Base-by-base conservation (phyloP, 2,888 invertebrate species). In the Chrysomela aeneicollis region DNA sequence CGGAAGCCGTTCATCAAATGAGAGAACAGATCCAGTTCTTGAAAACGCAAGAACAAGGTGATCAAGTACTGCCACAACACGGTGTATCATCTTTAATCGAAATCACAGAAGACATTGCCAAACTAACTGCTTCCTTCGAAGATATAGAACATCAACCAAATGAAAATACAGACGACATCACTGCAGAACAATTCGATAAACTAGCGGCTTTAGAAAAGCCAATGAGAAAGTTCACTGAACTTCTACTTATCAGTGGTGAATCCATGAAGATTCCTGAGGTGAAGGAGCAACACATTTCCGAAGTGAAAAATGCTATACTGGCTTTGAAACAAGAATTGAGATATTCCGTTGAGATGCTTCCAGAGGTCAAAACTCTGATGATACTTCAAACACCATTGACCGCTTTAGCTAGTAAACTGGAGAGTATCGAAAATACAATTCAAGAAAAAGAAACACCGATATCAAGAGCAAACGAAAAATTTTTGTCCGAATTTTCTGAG, bases 191-290 rank as follows among this genome's bases (percentile, higher is more conserved):
- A 19, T 22, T 21, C 4, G 26, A 58, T 21, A 37, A 49, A 32
- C 12, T 67, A 0, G 21, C 15, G 9, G 12, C 58, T 8, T 53
- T 76, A 50, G 67, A 59, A 22, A 67, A 70, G 57, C 73, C 75
- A n/a, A 55, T 76, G 18, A 57, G 74, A 53, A 71, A 71, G 49
- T 51, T 77, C 18, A 69, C 68, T 8, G 57, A 60, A 42, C 51
- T 72, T 17, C 46, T 76, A 30, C 64, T 65, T 15, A 55, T 71
- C 37, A 62, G 61, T 6, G 65, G 64, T 35, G 53, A 67, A 53
- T 17, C 57, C 19, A 2, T 66, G 1, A 30, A 67, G 6, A 71
- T 67, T 50, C 67, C 72, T 61, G 63, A 72, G 61, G 18, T 67
- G 26, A 12, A 51, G n/a, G 57, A 69, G 61, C 26, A 53, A 59